Evolutionary conservation across 2,888 invertebrate genomes (phyloP).

Genomic region (Melieria picta): DNA sequence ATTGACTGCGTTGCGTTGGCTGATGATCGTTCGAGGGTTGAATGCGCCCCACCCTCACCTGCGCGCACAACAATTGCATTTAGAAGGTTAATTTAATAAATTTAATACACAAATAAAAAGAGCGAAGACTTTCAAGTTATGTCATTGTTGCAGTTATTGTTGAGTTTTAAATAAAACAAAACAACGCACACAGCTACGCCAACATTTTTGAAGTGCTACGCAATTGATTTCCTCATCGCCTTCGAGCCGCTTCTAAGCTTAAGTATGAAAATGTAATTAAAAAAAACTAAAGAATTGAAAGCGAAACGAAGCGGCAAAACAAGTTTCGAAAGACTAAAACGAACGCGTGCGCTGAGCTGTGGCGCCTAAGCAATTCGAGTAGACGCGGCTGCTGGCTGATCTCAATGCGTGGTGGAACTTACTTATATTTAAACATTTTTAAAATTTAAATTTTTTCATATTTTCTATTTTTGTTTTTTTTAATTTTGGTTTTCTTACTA

Average conservation of each 20-base stretch:
- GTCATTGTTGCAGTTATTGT: no score
- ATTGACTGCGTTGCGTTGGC: no score
- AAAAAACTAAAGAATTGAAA: background rate
- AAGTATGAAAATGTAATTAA: background rate
- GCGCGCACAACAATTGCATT: constrained; percentile 4
- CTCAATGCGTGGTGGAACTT: background rate
- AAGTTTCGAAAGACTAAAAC: background rate
- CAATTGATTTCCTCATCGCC: constrained; percentile 2
- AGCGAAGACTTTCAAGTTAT: no score
- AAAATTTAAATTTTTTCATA: no score
- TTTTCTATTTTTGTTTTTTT: no score
- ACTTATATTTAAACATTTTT: background rate
- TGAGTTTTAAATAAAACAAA: no score
- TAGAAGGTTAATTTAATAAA: constrained; percentile 57
- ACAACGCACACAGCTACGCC: constrained; percentile 8
- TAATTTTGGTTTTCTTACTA: no score
- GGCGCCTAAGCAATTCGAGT: no score
- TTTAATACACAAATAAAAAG: no score
- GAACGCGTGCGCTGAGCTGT: background rate
- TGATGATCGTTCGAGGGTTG: no score
- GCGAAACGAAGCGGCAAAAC: background rate
- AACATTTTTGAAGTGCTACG: background rate
- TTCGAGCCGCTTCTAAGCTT: background rate
- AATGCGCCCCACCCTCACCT: no score
- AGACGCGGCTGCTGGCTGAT: background rate